Percentiles rank a stretch among this genome's conserved stretches.
These are phyloP conservation scores for Nicator chloris DNA, from an alignment of 2,113 vertebrate species.

Conservation along the genomic window DNA sequence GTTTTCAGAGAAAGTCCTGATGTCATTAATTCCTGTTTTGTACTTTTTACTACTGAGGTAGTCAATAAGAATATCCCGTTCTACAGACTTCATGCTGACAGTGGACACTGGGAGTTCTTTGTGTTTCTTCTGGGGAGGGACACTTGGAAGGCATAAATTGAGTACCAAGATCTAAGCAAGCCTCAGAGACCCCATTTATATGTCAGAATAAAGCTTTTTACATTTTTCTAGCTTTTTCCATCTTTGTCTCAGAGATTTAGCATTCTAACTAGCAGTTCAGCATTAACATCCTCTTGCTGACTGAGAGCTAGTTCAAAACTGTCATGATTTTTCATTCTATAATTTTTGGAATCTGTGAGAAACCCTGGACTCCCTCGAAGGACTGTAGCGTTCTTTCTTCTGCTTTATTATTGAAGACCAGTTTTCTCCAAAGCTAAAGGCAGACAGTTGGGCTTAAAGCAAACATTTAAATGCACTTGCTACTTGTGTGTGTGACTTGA, in stretches of 20 bases:
- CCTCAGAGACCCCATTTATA: neutral
- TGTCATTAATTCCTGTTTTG: neutral
- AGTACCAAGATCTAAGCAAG: neutral
- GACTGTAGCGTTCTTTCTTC: neutral
- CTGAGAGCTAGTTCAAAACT: neutral
- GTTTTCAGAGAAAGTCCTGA: neutral
- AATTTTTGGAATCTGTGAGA: neutral
- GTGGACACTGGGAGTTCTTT: neutral
- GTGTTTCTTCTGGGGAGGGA: neutral
- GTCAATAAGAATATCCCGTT: neutral
- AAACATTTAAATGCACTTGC: neutral
- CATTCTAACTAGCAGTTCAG: neutral
- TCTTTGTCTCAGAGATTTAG: neutral
- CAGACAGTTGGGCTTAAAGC: neutral
- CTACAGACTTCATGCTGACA: neutral
- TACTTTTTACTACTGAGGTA: neutral
- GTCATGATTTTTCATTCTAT: neutral
- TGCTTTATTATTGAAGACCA: neutral
- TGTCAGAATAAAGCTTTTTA: neutral
- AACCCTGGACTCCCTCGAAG: neutral
- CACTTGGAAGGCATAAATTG: neutral
- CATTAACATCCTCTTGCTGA: neutral
- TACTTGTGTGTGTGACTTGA: neutral
- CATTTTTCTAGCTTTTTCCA: neutral
- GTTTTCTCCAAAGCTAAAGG: neutral